Conservation (phyloP, 2,797 vertebrate species). For the Sebastes hopkinsi region DNA sequence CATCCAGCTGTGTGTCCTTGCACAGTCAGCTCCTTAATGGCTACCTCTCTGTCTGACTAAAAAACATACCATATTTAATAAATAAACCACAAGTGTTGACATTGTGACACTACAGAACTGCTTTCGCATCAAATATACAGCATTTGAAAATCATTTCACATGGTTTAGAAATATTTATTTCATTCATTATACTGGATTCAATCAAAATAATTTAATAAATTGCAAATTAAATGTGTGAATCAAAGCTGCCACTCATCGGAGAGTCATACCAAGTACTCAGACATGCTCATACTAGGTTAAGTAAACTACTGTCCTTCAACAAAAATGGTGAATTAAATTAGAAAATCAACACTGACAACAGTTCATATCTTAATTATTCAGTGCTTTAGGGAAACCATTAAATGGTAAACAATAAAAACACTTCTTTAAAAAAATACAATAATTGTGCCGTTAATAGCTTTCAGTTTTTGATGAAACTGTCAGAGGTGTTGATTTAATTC, state of each 20-base stretch:
- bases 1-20: conserved; percentile 32
- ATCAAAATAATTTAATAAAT: not conserved
- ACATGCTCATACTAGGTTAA: too few species aligned
- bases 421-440: not conserved
- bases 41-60: not conserved
- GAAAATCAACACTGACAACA: not conserved
- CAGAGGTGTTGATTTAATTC: not conserved
- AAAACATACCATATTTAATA: not conserved
- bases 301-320: too few species aligned
- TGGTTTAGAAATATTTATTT: not conserved
- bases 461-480: not conserved
- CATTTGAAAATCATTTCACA: not conserved
- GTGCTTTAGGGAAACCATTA: not conserved
- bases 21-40: conserved; percentile 19
- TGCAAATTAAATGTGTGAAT: not conserved
- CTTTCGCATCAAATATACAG: not conserved
- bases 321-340: too few species aligned
- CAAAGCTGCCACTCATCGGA: too few species aligned
- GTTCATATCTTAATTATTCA: not conserved
- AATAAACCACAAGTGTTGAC: not conserved
- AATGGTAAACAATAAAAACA: not conserved
- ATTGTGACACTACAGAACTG: not conserved
- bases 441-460: not conserved
- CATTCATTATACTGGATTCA: not conserved
- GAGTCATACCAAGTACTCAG: not conserved